Conservation (phyloP, 2,888 invertebrate genomes). For the Thymelicus sylvestris region DNA sequence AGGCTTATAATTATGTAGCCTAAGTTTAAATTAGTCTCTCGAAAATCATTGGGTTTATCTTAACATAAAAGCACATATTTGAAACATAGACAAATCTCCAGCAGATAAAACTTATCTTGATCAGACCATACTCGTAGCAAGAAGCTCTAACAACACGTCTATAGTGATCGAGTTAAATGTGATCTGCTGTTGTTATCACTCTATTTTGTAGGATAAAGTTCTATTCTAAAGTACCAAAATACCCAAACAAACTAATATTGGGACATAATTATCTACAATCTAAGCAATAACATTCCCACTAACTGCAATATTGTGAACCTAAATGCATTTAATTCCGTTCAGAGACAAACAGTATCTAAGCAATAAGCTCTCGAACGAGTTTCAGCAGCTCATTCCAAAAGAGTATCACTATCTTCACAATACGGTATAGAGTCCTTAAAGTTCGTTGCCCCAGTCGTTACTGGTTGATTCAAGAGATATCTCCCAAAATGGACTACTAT, state of each 20-base stretch:
- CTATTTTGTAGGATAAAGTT: too few relatives aligned
- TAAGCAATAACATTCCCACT: background rate
- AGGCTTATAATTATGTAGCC: too few relatives aligned
- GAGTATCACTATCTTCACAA: conserved; percentile 6
- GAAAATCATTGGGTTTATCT: too few relatives aligned
- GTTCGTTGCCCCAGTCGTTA: conserved; percentile 13
- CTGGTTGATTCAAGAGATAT: conserved; percentile 13
- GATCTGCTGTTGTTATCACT: too few relatives aligned
- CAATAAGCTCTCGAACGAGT: conserved; percentile 2
- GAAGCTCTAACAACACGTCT: too few relatives aligned
- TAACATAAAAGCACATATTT: too few relatives aligned
- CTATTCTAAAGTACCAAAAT: background rate
- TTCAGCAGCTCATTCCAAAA: background rate
- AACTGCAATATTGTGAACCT: conserved; percentile 2
- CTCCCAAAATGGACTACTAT: conserved; percentile 23
- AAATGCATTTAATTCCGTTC: background rate
- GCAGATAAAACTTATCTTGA: too few relatives aligned
- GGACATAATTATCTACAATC: conserved; percentile 6
- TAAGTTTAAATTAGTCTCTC: too few relatives aligned
- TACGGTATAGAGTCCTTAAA: background rate
- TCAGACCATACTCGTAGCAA: too few relatives aligned
- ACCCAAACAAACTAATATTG: background rate
- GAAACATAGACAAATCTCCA: too few relatives aligned
- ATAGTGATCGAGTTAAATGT: too few relatives aligned
- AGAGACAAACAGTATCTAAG: conserved; percentile 11